Conservation (phyloP, 2,888 invertebrate genomes). For the Pachliopta kotzebuea region DNA sequence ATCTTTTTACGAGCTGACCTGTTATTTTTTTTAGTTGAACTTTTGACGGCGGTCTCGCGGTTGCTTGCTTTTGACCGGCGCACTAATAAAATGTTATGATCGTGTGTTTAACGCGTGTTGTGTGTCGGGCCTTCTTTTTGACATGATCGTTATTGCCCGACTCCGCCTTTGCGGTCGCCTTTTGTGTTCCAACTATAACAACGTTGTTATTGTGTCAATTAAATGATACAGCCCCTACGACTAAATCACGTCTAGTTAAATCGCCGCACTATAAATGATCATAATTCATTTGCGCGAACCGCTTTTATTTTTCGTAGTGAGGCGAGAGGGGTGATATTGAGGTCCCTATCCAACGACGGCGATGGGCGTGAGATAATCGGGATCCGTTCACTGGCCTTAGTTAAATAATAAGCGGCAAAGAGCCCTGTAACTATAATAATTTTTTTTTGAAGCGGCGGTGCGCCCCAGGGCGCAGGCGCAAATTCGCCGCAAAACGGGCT, state of each 20-base stretch:
- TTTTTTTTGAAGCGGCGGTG: constrained; percentile 58
- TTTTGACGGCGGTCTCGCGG: constrained; percentile 74
- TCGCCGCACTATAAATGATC: constrained; percentile 41
- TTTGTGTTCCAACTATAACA: constrained; percentile 71
- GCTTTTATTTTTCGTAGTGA: constrained; percentile 35
- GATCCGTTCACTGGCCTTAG: constrained; percentile 68
- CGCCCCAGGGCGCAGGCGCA: constrained; percentile 53
- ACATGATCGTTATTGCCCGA: constrained; percentile 75
- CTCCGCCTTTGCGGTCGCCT: constrained; percentile 73
- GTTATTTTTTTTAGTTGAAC: constrained; percentile 74
- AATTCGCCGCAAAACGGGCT: constrained; percentile 63
- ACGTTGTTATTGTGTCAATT: constrained; percentile 77
- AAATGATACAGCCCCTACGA: constrained; percentile 63
- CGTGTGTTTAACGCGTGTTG: constrained; percentile 79
- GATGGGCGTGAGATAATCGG: constrained; percentile 63
- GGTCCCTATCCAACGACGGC: constrained; percentile 47
- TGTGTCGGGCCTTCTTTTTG: constrained; percentile 78
- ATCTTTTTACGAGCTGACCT: constrained; percentile 75
- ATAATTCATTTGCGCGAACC: constrained; percentile 53
- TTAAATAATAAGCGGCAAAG: constrained; percentile 74
- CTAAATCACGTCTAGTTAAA: constrained; percentile 65
- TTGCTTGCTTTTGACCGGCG: constrained; percentile 77
- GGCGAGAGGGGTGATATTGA: constrained; percentile 41
- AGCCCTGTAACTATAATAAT: constrained; percentile 73
- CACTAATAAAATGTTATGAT: constrained; percentile 81